phyloP scores from a whole-genome alignment of 2,797 vertebrate species.

The Monodelphis domestica region DNA sequence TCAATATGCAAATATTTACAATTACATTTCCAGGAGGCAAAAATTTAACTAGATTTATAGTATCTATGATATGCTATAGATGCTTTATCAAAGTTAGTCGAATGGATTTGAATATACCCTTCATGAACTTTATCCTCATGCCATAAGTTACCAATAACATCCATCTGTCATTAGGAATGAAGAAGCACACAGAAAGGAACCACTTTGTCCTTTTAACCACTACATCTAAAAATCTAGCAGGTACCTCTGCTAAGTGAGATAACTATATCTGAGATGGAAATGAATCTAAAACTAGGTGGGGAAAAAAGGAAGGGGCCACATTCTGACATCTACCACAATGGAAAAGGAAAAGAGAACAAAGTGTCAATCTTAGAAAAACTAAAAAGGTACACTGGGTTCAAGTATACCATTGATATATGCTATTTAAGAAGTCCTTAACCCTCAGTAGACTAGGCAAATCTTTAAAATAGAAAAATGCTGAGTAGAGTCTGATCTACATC shows the following conservation, averaged over 20 bases:
- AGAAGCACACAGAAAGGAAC: conserved; percentile 28
- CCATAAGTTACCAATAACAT: neutral
- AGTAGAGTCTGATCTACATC: neutral
- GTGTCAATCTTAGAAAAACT: neutral
- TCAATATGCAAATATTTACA: conserved; percentile 52
- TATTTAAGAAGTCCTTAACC: neutral
- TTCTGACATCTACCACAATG: conserved; percentile 3
- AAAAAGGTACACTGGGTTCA: neutral
- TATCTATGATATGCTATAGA: neutral
- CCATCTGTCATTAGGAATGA: conserved; percentile 21
- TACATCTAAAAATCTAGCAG: neutral
- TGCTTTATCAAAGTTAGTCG: neutral
- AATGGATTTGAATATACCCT: neutral
- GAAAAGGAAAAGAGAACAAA: neutral
- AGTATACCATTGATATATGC: neutral
- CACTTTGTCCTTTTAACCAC: neutral
- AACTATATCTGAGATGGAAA: neutral
- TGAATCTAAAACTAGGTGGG: neutral
- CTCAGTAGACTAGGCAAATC: neutral
- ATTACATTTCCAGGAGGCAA: conserved; percentile 35
- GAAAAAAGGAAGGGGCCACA: neutral
- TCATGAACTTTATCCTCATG: conserved; percentile 30
- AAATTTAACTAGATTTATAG: conserved; percentile 6
- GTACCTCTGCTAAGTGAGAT: neutral
- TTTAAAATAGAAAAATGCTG: neutral